Percentiles rank a stretch among this genome's conserved stretches.
Conservation (phyloP, 2,888 invertebrate species). For the Lysandra bellargus region DNA sequence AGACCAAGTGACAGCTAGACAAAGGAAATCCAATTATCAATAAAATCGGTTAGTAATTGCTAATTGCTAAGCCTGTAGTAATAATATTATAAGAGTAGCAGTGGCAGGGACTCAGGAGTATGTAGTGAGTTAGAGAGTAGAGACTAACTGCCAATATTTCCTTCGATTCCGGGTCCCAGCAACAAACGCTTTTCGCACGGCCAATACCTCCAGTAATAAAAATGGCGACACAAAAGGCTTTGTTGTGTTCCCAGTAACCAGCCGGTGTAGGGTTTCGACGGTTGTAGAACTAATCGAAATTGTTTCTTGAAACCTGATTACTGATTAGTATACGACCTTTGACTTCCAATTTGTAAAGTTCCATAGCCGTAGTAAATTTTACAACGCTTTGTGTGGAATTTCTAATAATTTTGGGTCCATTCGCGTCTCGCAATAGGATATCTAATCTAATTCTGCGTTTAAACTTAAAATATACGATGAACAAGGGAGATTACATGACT, state of each 20-base stretch:
- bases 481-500: no score
- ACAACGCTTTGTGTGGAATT: not conserved
- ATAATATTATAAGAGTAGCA: no score
- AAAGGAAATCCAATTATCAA: no score
- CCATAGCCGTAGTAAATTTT: not conserved
- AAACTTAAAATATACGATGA: no score
- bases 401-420: not conserved
- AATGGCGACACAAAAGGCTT: slow-evolving; percentile 69
- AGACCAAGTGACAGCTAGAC: no score
- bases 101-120: no score
- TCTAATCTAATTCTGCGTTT: no score
- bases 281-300: slow-evolving; percentile 70
- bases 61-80: no score
- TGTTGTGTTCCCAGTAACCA: slow-evolving; percentile 76
- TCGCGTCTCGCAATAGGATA: no score
- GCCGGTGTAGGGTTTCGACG: slow-evolving; percentile 65
- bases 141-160: not conserved
- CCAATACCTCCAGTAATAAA: slow-evolving; percentile 69
- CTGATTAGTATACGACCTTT: slow-evolving; percentile 41
- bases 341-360: slow-evolving; percentile 30
- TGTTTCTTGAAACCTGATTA: slow-evolving; percentile 68
- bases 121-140: no score
- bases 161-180: slow-evolving; percentile 15
- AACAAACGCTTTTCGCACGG: slow-evolving; percentile 63
- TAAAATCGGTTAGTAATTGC: no score